Conservation (phyloP, 2,113 vertebrate genomes). For the Tachycineta bicolor region DNA sequence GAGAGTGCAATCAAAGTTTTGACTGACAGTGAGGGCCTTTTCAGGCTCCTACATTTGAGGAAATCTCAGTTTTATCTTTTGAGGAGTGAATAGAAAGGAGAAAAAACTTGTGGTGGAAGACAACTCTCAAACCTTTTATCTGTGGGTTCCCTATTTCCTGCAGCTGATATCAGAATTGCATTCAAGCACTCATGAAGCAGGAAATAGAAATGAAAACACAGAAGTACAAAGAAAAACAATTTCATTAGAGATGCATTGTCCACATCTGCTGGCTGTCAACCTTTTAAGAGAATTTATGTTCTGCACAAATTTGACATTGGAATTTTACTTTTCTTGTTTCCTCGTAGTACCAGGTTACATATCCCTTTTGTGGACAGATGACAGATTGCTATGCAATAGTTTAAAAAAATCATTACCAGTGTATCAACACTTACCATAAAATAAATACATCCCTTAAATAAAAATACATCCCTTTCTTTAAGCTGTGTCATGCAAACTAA, state of each 20-base stretch:
- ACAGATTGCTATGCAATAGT: not conserved
- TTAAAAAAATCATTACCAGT: not conserved
- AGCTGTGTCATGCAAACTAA: not conserved
- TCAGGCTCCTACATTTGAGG: not conserved
- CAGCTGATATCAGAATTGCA: not conserved
- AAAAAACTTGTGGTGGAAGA: not conserved
- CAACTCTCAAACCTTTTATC: not conserved
- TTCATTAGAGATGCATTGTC: not conserved
- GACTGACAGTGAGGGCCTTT: not conserved
- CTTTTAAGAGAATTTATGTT: not conserved
- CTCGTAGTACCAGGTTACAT: not conserved
- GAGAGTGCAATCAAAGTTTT: not conserved
- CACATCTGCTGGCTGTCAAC: not conserved
- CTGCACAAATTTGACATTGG: not conserved
- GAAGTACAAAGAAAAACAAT: not conserved
- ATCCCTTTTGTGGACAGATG: not conserved
- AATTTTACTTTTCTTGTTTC: not conserved
- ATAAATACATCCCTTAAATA: not conserved
- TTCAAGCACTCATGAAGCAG: not conserved
- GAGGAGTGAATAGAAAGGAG: not conserved
- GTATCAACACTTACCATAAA: not conserved
- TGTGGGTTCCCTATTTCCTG: not conserved
- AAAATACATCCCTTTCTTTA: not conserved
- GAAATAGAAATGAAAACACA: not conserved
- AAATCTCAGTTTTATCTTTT: not conserved